Base-by-base conservation (phyloP, 2,888 invertebrate genomes). In the Epistrophella euchroma region DNA sequence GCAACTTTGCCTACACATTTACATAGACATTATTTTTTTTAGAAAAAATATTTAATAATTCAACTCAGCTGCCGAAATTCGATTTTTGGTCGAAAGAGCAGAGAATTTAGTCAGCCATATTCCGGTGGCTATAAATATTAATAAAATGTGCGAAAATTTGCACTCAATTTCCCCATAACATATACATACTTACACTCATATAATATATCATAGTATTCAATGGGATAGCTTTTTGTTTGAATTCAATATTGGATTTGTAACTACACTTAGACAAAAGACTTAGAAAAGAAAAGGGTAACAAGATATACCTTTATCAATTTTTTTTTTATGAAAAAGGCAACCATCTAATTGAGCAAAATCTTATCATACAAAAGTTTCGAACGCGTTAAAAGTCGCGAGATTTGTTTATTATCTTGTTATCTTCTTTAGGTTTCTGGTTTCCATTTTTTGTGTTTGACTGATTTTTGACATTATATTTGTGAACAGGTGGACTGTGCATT, bases 111-210 rank as follows among this genome's bases (percentile, higher is more conserved):
- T 52, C 28, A 47, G 62, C 55, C 81, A 56, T 62, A 58, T 70
- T 73, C 70, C 66, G 52, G 56, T 10, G 73, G 64, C 64, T 60
- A 81, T 85, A 85, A 85, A 85, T 85, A 85, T 85, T 81, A 85
- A 85, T 85, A 85, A 85, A 85, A 81, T 85, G 85, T 85, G 85
- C 76, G 85, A 81, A 85, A 81, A 81, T 81, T 85, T 85, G 76
- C 72, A 85, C 81, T 77, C 81, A 81, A 73, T 85, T 85, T 73
- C 62, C 73, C 52, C 62, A 62, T 73, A 62, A 73, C 80, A 3
- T n/a, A 22, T 22, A 25, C 43, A 66, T 15, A 45, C 10, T 15
- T 9, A 4, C 2, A 25, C 9, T 19, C 2, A 15, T 9, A 40
- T 40, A 58, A 66, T 70, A 72, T 71, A n/a, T 32, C 28, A 55